Percentiles rank a stretch among this genome's conserved stretches.
Conservation (phyloP, 2,888 invertebrate species). For the Acanthosoma haemorrhoidale region DNA sequence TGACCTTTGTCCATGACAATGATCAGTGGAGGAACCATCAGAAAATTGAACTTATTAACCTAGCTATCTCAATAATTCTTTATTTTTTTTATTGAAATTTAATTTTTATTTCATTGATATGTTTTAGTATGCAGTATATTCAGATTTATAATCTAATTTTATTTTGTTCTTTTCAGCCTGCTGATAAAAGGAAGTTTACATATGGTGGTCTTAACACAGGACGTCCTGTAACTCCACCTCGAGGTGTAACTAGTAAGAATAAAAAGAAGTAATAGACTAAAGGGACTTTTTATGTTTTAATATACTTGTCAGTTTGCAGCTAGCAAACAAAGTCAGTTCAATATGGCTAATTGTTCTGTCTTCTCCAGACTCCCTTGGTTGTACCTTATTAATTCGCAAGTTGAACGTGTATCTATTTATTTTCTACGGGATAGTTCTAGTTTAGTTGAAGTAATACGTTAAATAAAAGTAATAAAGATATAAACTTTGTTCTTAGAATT, state of each 20-base stretch:
- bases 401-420: slow-evolving; percentile 4
- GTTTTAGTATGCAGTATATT: no score
- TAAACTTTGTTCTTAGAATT: neutral
- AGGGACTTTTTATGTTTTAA: neutral
- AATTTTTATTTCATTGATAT: no score
- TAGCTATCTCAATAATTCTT: no score
- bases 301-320: neutral
- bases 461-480: neutral
- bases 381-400: neutral
- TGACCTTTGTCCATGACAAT: no score
- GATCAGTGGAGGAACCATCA: no score
- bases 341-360: neutral
- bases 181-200: slow-evolving; percentile 96
- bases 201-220: slow-evolving; percentile 91
- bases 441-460: neutral
- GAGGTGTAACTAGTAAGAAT: slow-evolving; percentile 88
- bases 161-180: slow-evolving; percentile 66
- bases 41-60: no score
- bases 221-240: slow-evolving; percentile 95
- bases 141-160: no score
- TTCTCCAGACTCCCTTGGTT: neutral
- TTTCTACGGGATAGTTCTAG: slow-evolving; percentile 2
- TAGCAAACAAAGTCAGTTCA: slow-evolving; percentile 7
- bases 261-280: slow-evolving; percentile 68
- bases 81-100: no score